These are phyloP conservation scores for Anthrax anthrax DNA, from an alignment of 2,888 invertebrate genomes.

Conservation along the genomic window DNA sequence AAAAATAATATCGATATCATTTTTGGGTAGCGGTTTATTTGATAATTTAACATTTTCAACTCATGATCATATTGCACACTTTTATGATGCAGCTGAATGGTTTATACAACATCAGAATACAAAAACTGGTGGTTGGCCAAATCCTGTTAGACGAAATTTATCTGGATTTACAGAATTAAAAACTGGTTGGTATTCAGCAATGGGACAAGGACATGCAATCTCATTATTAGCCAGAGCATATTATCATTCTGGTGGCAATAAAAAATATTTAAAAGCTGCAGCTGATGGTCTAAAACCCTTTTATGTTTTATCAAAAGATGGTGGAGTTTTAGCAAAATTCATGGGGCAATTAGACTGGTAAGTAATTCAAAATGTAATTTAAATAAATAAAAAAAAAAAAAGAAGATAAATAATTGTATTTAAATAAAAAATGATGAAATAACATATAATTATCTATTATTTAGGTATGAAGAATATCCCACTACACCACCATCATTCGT, in stretches of 20 bases:
- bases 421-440: no score
- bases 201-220: slow-evolving; percentile 97
- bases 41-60: slow-evolving; percentile 67
- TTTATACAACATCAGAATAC: slow-evolving; percentile 73
- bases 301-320: slow-evolving; percentile 52
- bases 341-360: slow-evolving; percentile 79
- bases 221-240: slow-evolving; percentile 88
- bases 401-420: no score
- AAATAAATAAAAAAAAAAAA: background rate
- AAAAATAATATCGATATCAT: slow-evolving; percentile 47
- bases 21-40: slow-evolving; percentile 56
- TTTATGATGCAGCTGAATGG: slow-evolving; percentile 88
- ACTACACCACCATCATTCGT: slow-evolving; percentile 90
- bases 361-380: no score
- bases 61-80: slow-evolving; percentile 79
- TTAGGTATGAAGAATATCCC: slow-evolving; percentile 95
- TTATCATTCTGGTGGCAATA: slow-evolving; percentile 64
- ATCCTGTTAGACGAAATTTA: slow-evolving; percentile 67
- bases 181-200: slow-evolving; percentile 92
- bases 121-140: slow-evolving; percentile 83
- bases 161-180: slow-evolving; percentile 60
- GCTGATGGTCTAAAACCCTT: slow-evolving; percentile 66
- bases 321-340: slow-evolving; percentile 75
- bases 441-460: slow-evolving; percentile 6
- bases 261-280: slow-evolving; percentile 67